phyloP scores from a whole-genome alignment of 2,113 vertebrate species.

The Pollachius pollachius region DNA sequence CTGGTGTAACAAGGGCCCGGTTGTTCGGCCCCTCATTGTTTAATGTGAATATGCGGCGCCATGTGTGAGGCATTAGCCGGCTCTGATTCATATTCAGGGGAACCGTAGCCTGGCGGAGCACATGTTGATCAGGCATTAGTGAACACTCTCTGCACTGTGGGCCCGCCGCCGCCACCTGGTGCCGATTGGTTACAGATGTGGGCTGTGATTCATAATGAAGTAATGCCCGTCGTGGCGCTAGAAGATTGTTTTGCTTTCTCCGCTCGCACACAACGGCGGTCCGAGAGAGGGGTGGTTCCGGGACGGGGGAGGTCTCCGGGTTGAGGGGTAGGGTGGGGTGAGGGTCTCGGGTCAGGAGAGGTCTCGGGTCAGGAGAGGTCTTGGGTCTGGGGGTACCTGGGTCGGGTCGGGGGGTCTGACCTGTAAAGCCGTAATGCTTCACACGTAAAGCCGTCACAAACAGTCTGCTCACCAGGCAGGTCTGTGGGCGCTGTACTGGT shows the following conservation, averaged over 20 bases:
- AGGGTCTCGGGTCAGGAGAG: background rate
- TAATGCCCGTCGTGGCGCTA: slow-evolving; percentile 89
- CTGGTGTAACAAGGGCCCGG: slow-evolving; percentile 41
- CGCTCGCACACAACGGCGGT: slow-evolving; percentile 69
- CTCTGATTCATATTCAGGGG: slow-evolving; percentile 60
- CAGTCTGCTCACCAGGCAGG: too few relatives aligned
- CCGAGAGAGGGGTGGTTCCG: slow-evolving; percentile 38
- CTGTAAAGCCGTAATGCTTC: too few relatives aligned
- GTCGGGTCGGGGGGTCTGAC: too few relatives aligned
- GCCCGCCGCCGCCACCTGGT: slow-evolving; percentile 71
- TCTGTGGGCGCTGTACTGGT: too few relatives aligned
- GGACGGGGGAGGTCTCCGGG: background rate
- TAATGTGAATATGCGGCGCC: slow-evolving; percentile 65
- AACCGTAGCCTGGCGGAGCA: slow-evolving; percentile 71
- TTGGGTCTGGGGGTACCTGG: too few relatives aligned
- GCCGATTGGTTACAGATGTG: slow-evolving; percentile 89
- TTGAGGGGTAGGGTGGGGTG: too few relatives aligned
- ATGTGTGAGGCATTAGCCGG: slow-evolving; percentile 71
- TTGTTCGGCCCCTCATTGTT: slow-evolving; percentile 63
- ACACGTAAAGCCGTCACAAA: too few relatives aligned
- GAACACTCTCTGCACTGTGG: slow-evolving; percentile 76
- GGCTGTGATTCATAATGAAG: slow-evolving; percentile 85
- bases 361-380: background rate
- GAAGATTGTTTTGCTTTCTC: slow-evolving; percentile 65
- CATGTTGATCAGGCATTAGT: slow-evolving; percentile 72